Percentiles rank a stretch among this genome's conserved stretches.
Conservation (phyloP, 1,140 invertebrate species). For the Triops cancriformis region DNA sequence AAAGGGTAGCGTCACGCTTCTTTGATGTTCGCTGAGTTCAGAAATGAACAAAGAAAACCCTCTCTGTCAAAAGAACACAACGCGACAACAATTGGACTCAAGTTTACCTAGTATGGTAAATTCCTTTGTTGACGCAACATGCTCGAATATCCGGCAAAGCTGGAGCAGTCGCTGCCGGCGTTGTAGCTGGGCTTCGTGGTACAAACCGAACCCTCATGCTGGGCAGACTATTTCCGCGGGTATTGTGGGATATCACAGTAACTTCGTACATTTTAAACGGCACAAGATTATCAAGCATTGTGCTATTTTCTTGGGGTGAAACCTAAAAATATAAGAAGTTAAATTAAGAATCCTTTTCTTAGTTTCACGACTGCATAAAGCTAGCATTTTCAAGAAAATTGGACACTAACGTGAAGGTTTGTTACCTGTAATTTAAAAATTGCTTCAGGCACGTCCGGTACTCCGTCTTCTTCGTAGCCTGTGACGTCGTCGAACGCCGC, state of each 20-base stretch:
- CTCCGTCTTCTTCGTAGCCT: constrained; percentile 2
- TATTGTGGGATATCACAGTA: constrained; percentile 58
- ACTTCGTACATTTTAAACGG: constrained; percentile 76
- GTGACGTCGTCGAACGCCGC: constrained; percentile 23
- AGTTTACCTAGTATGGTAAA: constrained; percentile 52
- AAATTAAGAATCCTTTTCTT: not conserved
- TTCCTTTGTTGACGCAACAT: constrained; percentile 61
- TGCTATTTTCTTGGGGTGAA: constrained; percentile 46
- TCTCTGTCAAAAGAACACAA: constrained; percentile 16
- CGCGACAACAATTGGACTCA: constrained; percentile 19
- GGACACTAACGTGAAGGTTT: not conserved
- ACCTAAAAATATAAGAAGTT: constrained; percentile 38
- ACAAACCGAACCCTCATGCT: constrained; percentile 57
- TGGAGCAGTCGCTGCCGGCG: constrained; percentile 42
- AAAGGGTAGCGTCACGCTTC: not conserved
- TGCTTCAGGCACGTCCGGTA: not conserved
- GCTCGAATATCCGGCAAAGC: constrained; percentile 58
- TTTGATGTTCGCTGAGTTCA: not conserved
- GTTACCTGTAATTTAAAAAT: constrained; percentile 7
- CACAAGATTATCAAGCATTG: constrained; percentile 49
- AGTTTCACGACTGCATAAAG: not conserved
- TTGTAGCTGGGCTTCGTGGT: constrained; percentile 50
- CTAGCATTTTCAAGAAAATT: not conserved
- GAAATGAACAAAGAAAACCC: not conserved
- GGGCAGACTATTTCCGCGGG: constrained; percentile 61